A percentile compares a stretch with the other conserved stretches of the same genome.
These are phyloP conservation scores for Hypanus sabinus DNA, from an alignment of 2,113 vertebrate genomes.

Conservation along the genomic window DNA sequence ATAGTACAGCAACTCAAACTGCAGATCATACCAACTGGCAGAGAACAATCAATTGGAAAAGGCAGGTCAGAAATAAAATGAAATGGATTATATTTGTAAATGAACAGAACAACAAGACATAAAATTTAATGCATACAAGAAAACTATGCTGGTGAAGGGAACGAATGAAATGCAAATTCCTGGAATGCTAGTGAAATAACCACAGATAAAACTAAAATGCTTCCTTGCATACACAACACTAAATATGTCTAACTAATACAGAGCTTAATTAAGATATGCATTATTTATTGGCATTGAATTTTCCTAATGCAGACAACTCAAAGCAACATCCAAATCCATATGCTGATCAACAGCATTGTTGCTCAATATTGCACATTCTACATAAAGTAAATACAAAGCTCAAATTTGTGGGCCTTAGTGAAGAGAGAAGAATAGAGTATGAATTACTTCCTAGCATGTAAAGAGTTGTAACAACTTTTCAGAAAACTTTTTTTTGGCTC, in stretches of 20 bases:
- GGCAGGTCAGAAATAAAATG: background rate
- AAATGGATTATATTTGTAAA: background rate
- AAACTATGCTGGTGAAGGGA: background rate
- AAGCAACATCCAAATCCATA: background rate
- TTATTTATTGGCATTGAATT: slow-evolving; percentile 21
- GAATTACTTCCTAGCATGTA: background rate
- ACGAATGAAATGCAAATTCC: background rate
- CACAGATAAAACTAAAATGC: background rate
- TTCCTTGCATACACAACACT: background rate
- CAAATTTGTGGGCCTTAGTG: background rate
- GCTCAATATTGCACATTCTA: background rate
- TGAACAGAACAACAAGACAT: background rate
- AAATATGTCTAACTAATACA: background rate
- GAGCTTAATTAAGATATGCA: background rate
- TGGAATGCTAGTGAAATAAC: background rate
- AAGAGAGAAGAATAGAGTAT: background rate
- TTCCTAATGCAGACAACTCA: background rate
- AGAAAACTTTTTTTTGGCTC: background rate
- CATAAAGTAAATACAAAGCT: background rate
- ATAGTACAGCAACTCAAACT: slow-evolving; percentile 19
- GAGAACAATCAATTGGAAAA: background rate
- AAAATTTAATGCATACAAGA: background rate
- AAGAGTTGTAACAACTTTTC: background rate
- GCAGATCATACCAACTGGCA: background rate
- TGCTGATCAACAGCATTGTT: background rate